Conservation (phyloP, 2,888 invertebrate species). For the Callosobruchus maculatus region DNA sequence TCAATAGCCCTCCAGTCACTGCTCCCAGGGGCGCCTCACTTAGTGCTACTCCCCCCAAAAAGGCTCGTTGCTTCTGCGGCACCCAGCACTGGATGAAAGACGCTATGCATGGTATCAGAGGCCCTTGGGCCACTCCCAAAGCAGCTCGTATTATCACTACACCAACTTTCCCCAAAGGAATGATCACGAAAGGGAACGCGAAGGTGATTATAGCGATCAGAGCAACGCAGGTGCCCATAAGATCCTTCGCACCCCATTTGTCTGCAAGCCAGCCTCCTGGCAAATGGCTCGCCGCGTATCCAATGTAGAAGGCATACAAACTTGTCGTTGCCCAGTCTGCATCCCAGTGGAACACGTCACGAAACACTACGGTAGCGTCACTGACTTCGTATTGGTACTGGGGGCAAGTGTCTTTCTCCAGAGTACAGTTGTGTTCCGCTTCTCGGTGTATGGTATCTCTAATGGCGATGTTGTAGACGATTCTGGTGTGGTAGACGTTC, state of each 20-base stretch:
- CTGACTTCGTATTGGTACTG: neutral
- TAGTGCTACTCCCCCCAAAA: slow-evolving; percentile 72
- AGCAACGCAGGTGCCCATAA: slow-evolving; percentile 73
- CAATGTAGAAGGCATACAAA: slow-evolving; percentile 2
- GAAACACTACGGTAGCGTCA: neutral
- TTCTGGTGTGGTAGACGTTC: neutral
- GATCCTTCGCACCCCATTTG: slow-evolving; percentile 77
- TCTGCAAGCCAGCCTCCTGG: slow-evolving; percentile 65
- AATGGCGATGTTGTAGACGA: slow-evolving; percentile 1
- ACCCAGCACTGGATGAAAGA: slow-evolving; percentile 68
- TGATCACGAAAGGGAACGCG: slow-evolving; percentile 58
- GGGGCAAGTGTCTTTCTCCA: neutral
- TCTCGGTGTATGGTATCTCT: neutral
- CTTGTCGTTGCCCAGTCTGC: neutral
- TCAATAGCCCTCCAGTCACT: slow-evolving; percentile 60
- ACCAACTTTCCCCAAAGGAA: slow-evolving; percentile 62
- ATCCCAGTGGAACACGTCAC: neutral
- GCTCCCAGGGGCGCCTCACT: slow-evolving; percentile 71
- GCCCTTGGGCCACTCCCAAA: slow-evolving; percentile 69
- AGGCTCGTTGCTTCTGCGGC: slow-evolving; percentile 68
- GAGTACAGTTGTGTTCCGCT: neutral
- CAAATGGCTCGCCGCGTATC: neutral
- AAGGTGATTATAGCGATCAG: slow-evolving; percentile 76
- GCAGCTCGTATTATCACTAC: slow-evolving; percentile 67
- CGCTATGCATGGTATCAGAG: slow-evolving; percentile 60